Evolutionary conservation across 2,888 invertebrate genomes (phyloP).

Genomic region (Meliscaeva auricollis): DNA sequence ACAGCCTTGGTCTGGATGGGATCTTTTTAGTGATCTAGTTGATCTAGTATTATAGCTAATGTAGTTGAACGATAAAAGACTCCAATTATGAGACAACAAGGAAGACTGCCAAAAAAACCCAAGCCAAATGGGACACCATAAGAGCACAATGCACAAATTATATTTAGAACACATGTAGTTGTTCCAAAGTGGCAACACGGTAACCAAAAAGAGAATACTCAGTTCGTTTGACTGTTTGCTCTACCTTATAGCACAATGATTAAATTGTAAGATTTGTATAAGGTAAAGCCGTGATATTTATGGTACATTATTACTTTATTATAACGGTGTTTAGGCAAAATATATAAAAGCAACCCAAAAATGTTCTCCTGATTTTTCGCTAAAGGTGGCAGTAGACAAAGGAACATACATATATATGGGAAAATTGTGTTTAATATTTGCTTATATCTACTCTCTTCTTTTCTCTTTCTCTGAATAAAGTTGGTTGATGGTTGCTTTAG

Average conservation of each 20-base stretch:
- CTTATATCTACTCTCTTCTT: too few relatives aligned
- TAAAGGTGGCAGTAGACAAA: neutral
- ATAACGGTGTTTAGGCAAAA: conserved; percentile 57
- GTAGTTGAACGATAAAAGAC: too few relatives aligned
- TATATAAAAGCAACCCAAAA: neutral
- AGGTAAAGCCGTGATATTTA: conserved; percentile 68
- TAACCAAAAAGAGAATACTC: neutral
- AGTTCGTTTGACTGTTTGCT: conserved; percentile 27
- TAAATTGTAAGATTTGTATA: conserved; percentile 73
- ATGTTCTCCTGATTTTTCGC: neutral
- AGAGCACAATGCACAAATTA: too few relatives aligned
- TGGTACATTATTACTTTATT: conserved; percentile 74
- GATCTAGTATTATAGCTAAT: too few relatives aligned
- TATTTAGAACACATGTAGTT: too few relatives aligned
- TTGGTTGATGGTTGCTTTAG: neutral
- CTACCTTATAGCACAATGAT: conserved; percentile 58
- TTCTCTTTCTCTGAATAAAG: too few relatives aligned
- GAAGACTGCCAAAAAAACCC: too few relatives aligned
- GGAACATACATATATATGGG: too few relatives aligned
- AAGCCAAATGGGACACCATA: too few relatives aligned
- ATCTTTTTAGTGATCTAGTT: too few relatives aligned
- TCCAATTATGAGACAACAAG: too few relatives aligned
- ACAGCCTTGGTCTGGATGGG: too few relatives aligned
- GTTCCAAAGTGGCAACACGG: conserved; percentile 9
- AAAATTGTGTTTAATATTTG: conserved; percentile 6